A percentile compares a stretch with the other conserved stretches of the same genome.
Evolutionary conservation across 2,888 invertebrate species (phyloP).

Genomic region (Eupithecia vulgata): DNA sequence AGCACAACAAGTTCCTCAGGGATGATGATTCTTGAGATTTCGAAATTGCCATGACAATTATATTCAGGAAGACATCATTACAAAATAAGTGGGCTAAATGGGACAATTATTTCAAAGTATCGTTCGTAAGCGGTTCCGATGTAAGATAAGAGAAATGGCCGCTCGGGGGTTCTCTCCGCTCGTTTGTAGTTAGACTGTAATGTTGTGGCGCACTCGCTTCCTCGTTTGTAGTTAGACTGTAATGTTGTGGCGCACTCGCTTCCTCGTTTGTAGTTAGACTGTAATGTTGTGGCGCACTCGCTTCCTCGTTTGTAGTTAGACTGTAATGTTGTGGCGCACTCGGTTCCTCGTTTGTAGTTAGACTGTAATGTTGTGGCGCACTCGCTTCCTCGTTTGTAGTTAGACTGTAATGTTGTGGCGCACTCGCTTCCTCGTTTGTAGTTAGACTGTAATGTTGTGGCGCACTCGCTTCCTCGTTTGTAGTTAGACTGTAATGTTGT

Average conservation of each 20-base stretch:
- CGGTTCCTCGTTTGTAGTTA: slow-evolving; percentile 17
- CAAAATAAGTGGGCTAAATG: not conserved
- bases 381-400: slow-evolving; percentile 15
- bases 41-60: not conserved
- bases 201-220: slow-evolving; percentile 21
- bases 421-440: slow-evolving; percentile 15
- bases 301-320: slow-evolving; percentile 15
- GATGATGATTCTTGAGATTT: not conserved
- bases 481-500: slow-evolving; percentile 20
- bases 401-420: slow-evolving; percentile 20
- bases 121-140: slow-evolving; percentile 23
- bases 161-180: slow-evolving; percentile 5
- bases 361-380: slow-evolving; percentile 20
- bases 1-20: not conserved
- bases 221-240: slow-evolving; percentile 15
- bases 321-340: slow-evolving; percentile 22
- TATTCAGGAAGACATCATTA: not conserved
- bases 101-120: not conserved
- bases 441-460: slow-evolving; percentile 22
- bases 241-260: slow-evolving; percentile 21
- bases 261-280: slow-evolving; percentile 13
- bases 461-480: slow-evolving; percentile 12
- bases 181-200: slow-evolving; percentile 16
- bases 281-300: slow-evolving; percentile 22
- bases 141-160: slow-evolving; percentile 28